Evolutionary conservation across 2,797 vertebrate species (phyloP).

Genomic region (Arrhamphus sclerolepis): DNA sequence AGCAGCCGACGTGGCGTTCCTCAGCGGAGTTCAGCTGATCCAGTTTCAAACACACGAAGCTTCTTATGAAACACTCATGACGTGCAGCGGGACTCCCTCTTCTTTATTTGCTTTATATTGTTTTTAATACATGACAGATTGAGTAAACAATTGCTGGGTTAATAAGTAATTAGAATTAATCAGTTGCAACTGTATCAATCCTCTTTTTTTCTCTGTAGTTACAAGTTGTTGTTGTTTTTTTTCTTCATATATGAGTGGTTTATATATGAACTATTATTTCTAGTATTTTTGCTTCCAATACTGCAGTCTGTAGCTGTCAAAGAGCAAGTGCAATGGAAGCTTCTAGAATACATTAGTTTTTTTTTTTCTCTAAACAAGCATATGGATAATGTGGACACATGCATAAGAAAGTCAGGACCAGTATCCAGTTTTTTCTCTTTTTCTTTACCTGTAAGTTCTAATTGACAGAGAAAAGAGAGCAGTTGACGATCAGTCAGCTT

Average conservation of each 20-base stretch:
- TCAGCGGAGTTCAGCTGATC: slow-evolving; percentile 4
- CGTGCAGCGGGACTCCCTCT: neutral
- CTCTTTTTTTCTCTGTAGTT: no score
- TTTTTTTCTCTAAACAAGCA: no score
- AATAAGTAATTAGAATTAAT: slow-evolving; percentile 3
- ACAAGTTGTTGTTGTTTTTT: no score
- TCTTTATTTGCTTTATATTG: neutral
- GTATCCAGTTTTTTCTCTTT: neutral
- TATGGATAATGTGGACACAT: no score
- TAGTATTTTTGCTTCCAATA: no score
- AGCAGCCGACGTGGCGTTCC: neutral
- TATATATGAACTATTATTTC: no score
- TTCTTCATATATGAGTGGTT: no score
- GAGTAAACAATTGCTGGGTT: neutral
- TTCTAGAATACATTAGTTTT: no score
- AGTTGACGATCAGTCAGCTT: neutral
- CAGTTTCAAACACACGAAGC: slow-evolving; percentile 1
- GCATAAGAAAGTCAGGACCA: no score
- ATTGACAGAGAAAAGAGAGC: neutral
- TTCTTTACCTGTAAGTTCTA: neutral
- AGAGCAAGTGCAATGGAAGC: no score
- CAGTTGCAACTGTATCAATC: neutral
- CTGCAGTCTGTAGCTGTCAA: no score
- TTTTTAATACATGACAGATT: neutral
- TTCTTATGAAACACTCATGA: slow-evolving; percentile 9